Evolutionary conservation across 2,888 invertebrate genomes (phyloP).

Genomic region (Coleophora deauratella): DNA sequence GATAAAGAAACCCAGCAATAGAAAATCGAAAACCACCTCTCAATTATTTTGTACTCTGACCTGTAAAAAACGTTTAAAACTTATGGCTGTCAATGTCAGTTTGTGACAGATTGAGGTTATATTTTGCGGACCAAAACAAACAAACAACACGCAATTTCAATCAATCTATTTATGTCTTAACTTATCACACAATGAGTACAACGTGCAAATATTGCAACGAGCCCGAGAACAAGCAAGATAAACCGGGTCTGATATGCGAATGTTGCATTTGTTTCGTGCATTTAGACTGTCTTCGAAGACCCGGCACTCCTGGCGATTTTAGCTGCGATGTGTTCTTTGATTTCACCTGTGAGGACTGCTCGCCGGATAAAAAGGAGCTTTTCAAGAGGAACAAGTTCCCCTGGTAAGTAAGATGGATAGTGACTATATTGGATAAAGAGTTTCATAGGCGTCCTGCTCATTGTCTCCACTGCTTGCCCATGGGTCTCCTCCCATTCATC

Average conservation of each 20-base stretch:
- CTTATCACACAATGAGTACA: constrained; percentile 17
- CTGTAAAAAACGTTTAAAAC: no score
- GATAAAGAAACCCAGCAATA: no score
- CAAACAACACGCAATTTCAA: no score
- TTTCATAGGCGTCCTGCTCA: no score
- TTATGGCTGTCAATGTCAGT: no score
- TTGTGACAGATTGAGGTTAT: no score
- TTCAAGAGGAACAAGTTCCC: constrained; percentile 79
- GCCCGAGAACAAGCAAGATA: constrained; percentile 65
- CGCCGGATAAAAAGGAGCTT: constrained; percentile 66
- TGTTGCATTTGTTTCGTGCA: constrained; percentile 77
- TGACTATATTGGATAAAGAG: no score
- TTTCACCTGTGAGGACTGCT: constrained; percentile 80
- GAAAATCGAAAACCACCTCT: no score
- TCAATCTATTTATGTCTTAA: no score
- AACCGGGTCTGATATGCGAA: constrained; percentile 76
- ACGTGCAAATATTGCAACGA: constrained; percentile 76
- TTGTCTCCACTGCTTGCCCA: background rate
- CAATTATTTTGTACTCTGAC: no score
- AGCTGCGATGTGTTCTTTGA: constrained; percentile 84
- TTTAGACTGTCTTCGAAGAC: constrained; percentile 77
- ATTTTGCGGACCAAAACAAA: no score
- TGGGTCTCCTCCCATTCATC: no score
- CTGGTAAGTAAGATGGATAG: constrained; percentile 74
- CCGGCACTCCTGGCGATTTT: constrained; percentile 81